Percentiles rank a stretch among this genome's conserved stretches.
Conservation (phyloP, 2,888 invertebrate genomes). For the Diarsia mendica region DNA sequence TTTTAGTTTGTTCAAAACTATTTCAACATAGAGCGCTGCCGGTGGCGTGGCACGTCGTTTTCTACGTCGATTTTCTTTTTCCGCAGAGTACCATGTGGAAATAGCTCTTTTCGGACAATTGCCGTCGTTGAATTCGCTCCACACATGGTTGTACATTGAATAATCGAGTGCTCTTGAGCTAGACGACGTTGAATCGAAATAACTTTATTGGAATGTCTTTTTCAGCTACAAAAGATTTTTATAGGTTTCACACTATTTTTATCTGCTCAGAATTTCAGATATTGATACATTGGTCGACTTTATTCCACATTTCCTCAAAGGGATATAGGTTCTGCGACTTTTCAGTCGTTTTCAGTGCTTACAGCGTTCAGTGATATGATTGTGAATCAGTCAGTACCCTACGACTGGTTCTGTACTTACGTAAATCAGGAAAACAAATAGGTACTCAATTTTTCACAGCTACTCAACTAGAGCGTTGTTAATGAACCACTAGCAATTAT, state of each 20-base stretch:
- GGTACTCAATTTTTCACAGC: slow-evolving; percentile 41
- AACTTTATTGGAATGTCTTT: slow-evolving; percentile 56
- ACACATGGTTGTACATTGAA: slow-evolving; percentile 74
- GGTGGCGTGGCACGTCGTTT: slow-evolving; percentile 57
- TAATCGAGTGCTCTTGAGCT: slow-evolving; percentile 76
- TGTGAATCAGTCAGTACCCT: neutral
- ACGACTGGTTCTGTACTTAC: neutral
- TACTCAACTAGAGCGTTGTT: slow-evolving; percentile 45
- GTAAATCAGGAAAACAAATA: slow-evolving; percentile 29
- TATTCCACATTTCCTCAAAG: slow-evolving; percentile 17
- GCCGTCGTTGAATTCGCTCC: slow-evolving; percentile 68
- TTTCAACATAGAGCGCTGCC: slow-evolving; percentile 52
- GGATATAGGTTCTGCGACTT: neutral
- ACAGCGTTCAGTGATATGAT: neutral
- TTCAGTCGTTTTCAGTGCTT: neutral
- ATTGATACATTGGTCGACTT: slow-evolving; percentile 32
- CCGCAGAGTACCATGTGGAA: slow-evolving; percentile 73
- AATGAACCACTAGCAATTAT: slow-evolving; percentile 57
- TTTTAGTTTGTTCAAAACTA: slow-evolving; percentile 67
- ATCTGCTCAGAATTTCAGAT: slow-evolving; percentile 6
- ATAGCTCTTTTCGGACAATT: slow-evolving; percentile 80
- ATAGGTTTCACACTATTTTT: slow-evolving; percentile 26
- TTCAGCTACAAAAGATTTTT: slow-evolving; percentile 45
- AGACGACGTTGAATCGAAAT: slow-evolving; percentile 47
- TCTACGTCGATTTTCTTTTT: slow-evolving; percentile 77